Percentiles rank a stretch among this genome's conserved stretches.
Conservation (phyloP, 30 jellyfish, hydroid and myxozoan genomes). For the Cassiopea xamachana region DNA sequence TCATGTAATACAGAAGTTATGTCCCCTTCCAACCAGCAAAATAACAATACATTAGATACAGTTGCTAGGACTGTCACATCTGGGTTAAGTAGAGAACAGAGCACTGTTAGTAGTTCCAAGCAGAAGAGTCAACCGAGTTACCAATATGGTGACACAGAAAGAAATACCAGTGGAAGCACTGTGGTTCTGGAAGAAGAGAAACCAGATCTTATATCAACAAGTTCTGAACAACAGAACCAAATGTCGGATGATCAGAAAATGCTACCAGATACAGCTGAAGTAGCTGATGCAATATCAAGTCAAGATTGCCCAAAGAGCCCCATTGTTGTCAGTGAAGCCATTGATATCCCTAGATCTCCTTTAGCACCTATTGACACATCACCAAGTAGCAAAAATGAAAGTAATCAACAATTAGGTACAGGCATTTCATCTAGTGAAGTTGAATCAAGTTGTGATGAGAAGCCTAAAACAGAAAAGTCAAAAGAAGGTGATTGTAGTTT, state of each 20-base stretch:
- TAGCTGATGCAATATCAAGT: not conserved
- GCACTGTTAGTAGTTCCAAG: not conserved
- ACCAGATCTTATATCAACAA: not conserved
- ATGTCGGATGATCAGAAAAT: not conserved
- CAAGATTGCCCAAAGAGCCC: not conserved
- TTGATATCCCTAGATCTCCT: not conserved
- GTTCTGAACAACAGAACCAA: not conserved
- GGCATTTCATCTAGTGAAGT: too few relatives aligned
- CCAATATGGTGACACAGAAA: not conserved
- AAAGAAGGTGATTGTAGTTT: too few relatives aligned
- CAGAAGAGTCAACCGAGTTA: not conserved
- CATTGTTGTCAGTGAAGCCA: not conserved
- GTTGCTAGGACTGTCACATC: not conserved
- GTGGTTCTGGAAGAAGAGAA: not conserved
- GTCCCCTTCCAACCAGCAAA: conserved; percentile 19
- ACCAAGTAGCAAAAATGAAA: not conserved
- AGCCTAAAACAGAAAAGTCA: too few relatives aligned
- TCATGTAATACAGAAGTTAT: not conserved
- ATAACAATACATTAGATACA: not conserved
- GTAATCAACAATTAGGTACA: too few relatives aligned
- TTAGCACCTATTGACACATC: not conserved
- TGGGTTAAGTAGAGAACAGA: not conserved
- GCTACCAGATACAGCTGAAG: not conserved
- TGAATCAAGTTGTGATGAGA: too few relatives aligned
- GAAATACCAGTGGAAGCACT: conserved; percentile 7